Evolutionary conservation across 2,113 vertebrate species (phyloP).

Genomic region (Gallinago media): DNA sequence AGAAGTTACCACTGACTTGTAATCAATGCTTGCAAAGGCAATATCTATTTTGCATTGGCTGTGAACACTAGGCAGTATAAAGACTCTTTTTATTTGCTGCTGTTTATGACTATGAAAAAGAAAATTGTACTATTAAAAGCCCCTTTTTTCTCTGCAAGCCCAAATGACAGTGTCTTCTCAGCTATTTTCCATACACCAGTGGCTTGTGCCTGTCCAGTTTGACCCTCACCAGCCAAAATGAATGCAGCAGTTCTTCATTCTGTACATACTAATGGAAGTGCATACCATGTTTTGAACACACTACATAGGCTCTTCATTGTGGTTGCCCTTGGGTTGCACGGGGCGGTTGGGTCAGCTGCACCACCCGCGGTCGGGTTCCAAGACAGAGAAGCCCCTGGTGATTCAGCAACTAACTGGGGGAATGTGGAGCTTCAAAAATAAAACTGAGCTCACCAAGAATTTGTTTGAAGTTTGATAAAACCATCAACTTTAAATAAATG

Average conservation of each 20-base stretch:
- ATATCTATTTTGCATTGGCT: neutral
- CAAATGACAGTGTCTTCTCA: neutral
- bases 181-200: neutral
- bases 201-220: neutral
- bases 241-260: slow-evolving; percentile 20
- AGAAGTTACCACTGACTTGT: neutral
- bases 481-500: neutral
- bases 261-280: neutral
- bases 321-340: neutral
- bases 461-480: neutral
- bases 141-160: neutral
- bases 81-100: slow-evolving; percentile 7
- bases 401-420: neutral
- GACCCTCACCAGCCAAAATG: neutral
- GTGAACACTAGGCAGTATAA: slow-evolving; percentile 4
- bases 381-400: neutral
- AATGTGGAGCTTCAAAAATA: neutral
- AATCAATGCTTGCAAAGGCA: neutral
- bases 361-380: neutral
- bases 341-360: neutral
- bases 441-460: neutral
- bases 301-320: neutral
- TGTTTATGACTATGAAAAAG: neutral
- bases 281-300: neutral
- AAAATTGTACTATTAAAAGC: slow-evolving; percentile 4